Percentiles rank a stretch among this genome's conserved stretches.
phyloP scores from a whole-genome alignment of 2,113 vertebrate species.

The Solea solea region DNA sequence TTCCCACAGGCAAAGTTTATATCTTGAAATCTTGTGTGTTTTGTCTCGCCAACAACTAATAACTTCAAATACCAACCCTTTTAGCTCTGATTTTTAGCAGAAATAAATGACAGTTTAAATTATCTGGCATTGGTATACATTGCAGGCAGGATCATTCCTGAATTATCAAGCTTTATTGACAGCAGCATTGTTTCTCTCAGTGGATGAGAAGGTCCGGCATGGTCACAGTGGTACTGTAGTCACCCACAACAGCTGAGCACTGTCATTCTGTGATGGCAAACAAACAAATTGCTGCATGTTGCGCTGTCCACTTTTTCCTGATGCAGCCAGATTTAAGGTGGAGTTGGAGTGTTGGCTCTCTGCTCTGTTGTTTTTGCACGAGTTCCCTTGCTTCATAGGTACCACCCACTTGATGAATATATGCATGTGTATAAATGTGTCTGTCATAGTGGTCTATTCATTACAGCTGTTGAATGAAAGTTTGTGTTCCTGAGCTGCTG shows the following conservation, averaged over 20 bases:
- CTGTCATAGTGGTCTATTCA: constrained; percentile 64
- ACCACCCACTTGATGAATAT: constrained; percentile 45
- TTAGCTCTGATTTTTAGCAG: not conserved
- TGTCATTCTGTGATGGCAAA: constrained; percentile 26
- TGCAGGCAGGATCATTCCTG: constrained; percentile 43
- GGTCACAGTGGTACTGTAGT: constrained; percentile 17
- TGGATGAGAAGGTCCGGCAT: constrained; percentile 17
- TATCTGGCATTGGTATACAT: constrained; percentile 47
- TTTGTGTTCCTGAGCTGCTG: constrained; percentile 49
- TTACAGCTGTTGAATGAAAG: constrained; percentile 45
- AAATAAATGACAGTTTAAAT: constrained; percentile 35
- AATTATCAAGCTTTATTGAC: constrained; percentile 55
- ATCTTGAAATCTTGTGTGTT: not conserved
- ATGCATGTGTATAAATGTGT: constrained; percentile 21
- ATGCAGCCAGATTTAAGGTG: constrained; percentile 20
- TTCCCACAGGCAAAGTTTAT: no score
- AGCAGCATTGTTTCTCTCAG: constrained; percentile 59
- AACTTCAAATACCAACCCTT: not conserved
- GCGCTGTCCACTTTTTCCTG: not conserved
- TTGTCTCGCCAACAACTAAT: not conserved
- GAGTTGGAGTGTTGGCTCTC: constrained; percentile 10
- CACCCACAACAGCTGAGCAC: not conserved
- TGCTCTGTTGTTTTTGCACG: constrained; percentile 21
- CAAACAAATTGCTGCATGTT: not conserved
- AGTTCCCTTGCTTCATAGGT: constrained; percentile 19